Conservation (phyloP, 2,113 vertebrate genomes). For the Asarcornis scutulata region DNA sequence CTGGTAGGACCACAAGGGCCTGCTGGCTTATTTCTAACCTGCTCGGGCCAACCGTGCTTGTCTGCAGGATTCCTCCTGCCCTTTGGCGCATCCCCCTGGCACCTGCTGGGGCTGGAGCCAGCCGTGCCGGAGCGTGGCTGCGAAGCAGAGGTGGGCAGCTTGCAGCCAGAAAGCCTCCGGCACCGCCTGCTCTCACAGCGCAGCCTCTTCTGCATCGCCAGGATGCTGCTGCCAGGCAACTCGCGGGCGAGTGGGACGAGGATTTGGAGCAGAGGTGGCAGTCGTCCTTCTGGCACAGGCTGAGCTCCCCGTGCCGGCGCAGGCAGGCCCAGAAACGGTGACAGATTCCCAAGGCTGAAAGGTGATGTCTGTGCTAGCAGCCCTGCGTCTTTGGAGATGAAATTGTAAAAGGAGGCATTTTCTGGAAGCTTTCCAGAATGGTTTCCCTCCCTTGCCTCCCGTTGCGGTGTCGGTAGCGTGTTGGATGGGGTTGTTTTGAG, state of each 20-base stretch:
- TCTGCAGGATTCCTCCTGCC: fast-evolving
- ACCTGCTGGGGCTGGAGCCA: background rate
- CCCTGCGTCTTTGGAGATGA: background rate
- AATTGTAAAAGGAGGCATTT: background rate
- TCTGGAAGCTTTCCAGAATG: background rate
- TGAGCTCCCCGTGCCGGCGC: background rate
- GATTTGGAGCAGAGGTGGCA: constrained; percentile 40
- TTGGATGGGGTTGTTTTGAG: background rate
- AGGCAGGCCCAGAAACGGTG: background rate
- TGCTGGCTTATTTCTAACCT: background rate
- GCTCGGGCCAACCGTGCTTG: fast-evolving
- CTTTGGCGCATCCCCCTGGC: background rate
- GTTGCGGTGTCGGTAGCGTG: background rate
- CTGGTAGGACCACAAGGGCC: background rate
- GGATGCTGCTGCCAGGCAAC: constrained; percentile 60
- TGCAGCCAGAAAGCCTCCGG: background rate
- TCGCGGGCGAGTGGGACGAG: constrained; percentile 31
- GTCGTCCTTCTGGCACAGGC: background rate
- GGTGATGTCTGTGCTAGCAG: background rate
- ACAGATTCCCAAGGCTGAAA: background rate
- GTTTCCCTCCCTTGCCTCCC: background rate
- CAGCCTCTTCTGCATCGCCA: constrained; percentile 48
- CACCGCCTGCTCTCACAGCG: background rate
- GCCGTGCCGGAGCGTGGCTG: background rate
- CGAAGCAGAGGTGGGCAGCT: constrained; percentile 14